Evolutionary conservation across 2,888 invertebrate genomes (phyloP), one percentile per base, ranked within the genome.

Genomic region (Drosophila ustulata): DNA sequence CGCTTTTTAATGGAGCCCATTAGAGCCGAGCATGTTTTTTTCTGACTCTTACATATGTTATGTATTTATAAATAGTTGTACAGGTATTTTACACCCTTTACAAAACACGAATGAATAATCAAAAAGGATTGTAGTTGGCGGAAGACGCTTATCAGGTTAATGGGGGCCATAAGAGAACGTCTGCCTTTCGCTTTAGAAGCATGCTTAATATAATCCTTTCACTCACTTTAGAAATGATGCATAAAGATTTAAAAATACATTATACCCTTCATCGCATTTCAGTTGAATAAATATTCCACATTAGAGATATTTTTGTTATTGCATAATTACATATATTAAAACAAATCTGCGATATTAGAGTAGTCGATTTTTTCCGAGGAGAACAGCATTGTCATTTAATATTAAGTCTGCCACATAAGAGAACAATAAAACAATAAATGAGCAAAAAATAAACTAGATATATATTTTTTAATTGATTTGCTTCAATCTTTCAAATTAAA

Each of bases 1-100:
- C 9, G 43, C 13, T 45, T 41, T 41, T 41, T 56, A 56, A 56
- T 56, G 32, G 45, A n/a, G 3, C 13, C 3, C 45, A 56, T 45
- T 56, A 45, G 39, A 55, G 9, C 25, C n/a, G n/a, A 13, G 25
- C 34, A 56, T 51, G 37, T 26, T n/a, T 51, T 26, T 26, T 13
- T 26, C 37, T 51, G n/a, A 13, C 51, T 25, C 13, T 39, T 51
- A 26, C 26, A 39, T n/a, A 41, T 41, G 13, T 30, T 30, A 30
- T 30, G 5, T 18, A 41, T 41, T 18, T 41, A 18, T 41, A 41
- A 41, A n/a, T 37, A 37, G n/a, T 11, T 37, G 39, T 13, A 18
- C 18, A 41, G 6, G 18, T 18, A 41, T 41, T 18, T 41, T 41
- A 18, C 39, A 41, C 39, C 3, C 39, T 41, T 18, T 41, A 18